Base-by-base conservation (phyloP, 2,888 invertebrate species). In the Phortica okadai region DNA sequence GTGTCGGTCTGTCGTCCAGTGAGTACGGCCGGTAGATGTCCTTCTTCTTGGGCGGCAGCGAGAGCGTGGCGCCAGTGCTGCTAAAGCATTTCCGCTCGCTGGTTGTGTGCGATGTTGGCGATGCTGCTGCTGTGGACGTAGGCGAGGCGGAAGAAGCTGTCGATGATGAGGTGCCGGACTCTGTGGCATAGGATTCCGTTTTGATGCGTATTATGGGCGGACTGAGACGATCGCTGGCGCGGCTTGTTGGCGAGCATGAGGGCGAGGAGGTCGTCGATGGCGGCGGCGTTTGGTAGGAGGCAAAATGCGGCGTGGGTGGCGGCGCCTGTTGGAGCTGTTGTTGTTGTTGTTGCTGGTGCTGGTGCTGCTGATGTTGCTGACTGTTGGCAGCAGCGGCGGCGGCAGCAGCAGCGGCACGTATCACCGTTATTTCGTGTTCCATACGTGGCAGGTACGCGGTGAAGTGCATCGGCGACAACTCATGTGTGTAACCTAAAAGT, bases 11-110 rank as follows among this genome's bases (percentile, higher is more conserved):
- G 85, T 95, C 94, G 79, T 94, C 95, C 81, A 96, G 92, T 81
- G 96, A 97, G 92, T 97, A 97, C 0, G 97, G 97, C 80, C 97
- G 93, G 91, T 97, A 97, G 86, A 97, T 96, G 91, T 97, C 97
- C 91, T 97, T 97, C 92, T 97, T 97, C 92, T 97, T 97, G 3
- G 97, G 97, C 80, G 97, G 97, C 88, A 97, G 92, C 77, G 96
- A 96, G 42, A 96, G 92, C 58, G 96, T 94, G n/a, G 95, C 94
- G 67, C 96, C 96, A 16, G 96, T 96, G 91, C 96, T 96, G 74
- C 96, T 96, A 91, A 95, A 96, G 89, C 96, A 96, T 95, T 96
- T 96, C 62, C 96, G 93, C 82, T 95, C 93, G 78, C 96, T 95
- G 92, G 96, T 96, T 90, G 94, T 88, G 74, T 89, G 89, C 41